phyloP scores from a whole-genome alignment of 1,140 invertebrate genomes.

The Apis laboriosa region DNA sequence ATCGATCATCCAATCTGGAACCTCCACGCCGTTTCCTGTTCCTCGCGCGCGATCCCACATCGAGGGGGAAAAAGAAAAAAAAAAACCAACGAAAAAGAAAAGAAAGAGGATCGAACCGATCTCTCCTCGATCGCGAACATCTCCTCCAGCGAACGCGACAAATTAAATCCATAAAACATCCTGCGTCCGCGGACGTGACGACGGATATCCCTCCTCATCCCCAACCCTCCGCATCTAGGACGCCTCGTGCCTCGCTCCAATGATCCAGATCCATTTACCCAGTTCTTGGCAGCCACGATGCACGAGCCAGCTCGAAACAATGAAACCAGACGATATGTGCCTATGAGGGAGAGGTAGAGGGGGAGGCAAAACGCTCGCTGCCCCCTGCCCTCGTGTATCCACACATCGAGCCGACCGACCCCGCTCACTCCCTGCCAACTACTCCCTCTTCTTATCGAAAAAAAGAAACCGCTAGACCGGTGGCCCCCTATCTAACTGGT shows the following conservation, averaged over 20 bases:
- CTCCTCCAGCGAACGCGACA: constrained; percentile 10
- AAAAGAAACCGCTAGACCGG: constrained; percentile 62
- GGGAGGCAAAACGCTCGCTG: too few species aligned
- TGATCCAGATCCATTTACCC: constrained; percentile 73
- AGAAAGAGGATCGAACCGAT: too few species aligned
- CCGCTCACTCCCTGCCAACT: too few species aligned
- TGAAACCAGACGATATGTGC: too few species aligned
- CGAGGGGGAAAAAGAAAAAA: too few species aligned
- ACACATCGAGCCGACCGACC: constrained; percentile 5
- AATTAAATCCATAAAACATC: constrained; percentile 16
- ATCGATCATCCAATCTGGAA: too few species aligned
- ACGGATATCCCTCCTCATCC: not conserved
- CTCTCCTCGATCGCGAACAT: not conserved
- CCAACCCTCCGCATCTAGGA: constrained; percentile 32
- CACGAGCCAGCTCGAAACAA: not conserved
- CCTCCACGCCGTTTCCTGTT: too few species aligned
- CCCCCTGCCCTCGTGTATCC: too few species aligned
- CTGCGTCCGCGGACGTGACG: constrained; percentile 2
- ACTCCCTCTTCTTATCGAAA: constrained; percentile 1
- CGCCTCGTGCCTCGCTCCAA: constrained; percentile 43
- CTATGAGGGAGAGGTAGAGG: too few species aligned
- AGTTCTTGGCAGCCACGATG: constrained; percentile 53
- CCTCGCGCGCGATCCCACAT: too few species aligned
- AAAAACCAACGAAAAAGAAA: too few species aligned
- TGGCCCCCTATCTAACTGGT: constrained; percentile 70